Evolutionary conservation across 2,797 vertebrate genomes (phyloP).

Genomic region (Carapus acus): DNA sequence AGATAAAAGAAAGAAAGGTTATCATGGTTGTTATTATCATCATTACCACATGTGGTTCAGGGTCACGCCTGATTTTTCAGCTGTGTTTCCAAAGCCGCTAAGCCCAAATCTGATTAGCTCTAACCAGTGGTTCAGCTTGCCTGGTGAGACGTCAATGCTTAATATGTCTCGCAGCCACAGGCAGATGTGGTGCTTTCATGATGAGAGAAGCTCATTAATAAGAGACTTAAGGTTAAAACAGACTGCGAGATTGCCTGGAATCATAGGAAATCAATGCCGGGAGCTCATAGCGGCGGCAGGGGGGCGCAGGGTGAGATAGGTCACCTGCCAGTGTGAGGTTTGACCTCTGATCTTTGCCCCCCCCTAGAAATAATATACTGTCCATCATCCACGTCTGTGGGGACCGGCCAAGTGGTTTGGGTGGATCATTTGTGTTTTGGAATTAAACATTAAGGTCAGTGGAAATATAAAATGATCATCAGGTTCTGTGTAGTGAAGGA

Average conservation of each 20-base stretch:
- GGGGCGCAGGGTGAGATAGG: slow-evolving; percentile 31
- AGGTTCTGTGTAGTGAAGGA: background rate
- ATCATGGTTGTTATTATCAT: too few relatives aligned
- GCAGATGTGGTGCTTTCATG: slow-evolving; percentile 32
- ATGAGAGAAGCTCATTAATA: slow-evolving; percentile 50
- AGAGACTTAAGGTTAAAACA: slow-evolving; percentile 46
- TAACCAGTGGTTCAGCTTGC: slow-evolving; percentile 38
- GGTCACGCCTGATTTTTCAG: slow-evolving; percentile 43
- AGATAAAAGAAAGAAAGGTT: slow-evolving; percentile 30
- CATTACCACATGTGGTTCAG: slow-evolving; percentile 17
- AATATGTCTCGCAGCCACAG: slow-evolving; percentile 35
- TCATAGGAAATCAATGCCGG: slow-evolving; percentile 56
- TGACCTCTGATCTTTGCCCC: slow-evolving; percentile 54
- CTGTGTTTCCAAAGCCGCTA: slow-evolving; percentile 40
- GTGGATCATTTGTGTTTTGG: slow-evolving; percentile 7
- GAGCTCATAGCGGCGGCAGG: slow-evolving; percentile 32
- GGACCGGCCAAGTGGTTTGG: background rate
- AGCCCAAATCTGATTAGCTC: slow-evolving; percentile 44
- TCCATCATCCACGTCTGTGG: slow-evolving; percentile 15
- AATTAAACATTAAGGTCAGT: slow-evolving; percentile 8
- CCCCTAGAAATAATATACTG: slow-evolving; percentile 20
- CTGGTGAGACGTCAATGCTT: slow-evolving; percentile 13
- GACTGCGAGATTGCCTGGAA: slow-evolving; percentile 38
- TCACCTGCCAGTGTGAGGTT: slow-evolving; percentile 40
- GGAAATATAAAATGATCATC: slow-evolving; percentile 1